A percentile compares a stretch with the other conserved stretches of the same genome.
Evolutionary conservation across 2,888 invertebrate genomes (phyloP).

Genomic region (Sarcophaga subvicina): DNA sequence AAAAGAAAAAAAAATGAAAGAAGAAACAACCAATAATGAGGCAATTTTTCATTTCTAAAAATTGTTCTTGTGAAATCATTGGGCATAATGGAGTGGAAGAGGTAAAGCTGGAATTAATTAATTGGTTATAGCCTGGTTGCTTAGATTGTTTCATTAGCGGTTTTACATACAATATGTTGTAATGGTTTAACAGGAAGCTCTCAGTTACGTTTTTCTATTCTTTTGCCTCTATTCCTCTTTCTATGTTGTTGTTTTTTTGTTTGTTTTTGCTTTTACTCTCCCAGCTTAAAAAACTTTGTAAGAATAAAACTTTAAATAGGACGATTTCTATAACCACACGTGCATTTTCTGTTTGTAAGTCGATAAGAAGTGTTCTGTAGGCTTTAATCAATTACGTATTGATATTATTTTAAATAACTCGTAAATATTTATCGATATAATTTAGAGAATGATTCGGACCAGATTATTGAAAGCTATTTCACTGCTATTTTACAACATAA

Average conservation of each 20-base stretch:
- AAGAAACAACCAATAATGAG: neutral
- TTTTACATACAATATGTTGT: too few relatives aligned
- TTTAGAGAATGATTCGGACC: too few relatives aligned
- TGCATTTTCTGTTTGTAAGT: conserved; percentile 24
- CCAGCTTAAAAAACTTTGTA: neutral
- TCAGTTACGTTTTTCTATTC: conserved; percentile 25
- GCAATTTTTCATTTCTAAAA: conserved; percentile 7
- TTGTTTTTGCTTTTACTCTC: conserved; percentile 14
- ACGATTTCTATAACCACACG: conserved; percentile 60
- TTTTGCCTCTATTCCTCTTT: neutral
- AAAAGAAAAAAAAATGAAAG: neutral
- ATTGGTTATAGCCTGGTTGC: conserved; percentile 7
- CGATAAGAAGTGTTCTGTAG: too few relatives aligned
- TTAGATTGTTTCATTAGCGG: neutral
- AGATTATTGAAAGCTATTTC: too few relatives aligned
- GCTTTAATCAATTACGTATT: too few relatives aligned
- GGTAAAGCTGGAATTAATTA: neutral
- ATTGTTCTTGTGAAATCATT: neutral
- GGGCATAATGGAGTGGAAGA: neutral
- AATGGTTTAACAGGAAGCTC: conserved; percentile 46
- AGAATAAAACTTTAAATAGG: conserved; percentile 43
- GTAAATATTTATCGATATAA: too few relatives aligned
- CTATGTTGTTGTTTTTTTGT: neutral
- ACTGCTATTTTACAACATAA: too few relatives aligned
- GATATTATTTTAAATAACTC: too few relatives aligned